A percentile compares a stretch with the other conserved stretches of the same genome.
Conservation (phyloP, 2,797 vertebrate species). For the Peromyscus attwateri region DNA sequence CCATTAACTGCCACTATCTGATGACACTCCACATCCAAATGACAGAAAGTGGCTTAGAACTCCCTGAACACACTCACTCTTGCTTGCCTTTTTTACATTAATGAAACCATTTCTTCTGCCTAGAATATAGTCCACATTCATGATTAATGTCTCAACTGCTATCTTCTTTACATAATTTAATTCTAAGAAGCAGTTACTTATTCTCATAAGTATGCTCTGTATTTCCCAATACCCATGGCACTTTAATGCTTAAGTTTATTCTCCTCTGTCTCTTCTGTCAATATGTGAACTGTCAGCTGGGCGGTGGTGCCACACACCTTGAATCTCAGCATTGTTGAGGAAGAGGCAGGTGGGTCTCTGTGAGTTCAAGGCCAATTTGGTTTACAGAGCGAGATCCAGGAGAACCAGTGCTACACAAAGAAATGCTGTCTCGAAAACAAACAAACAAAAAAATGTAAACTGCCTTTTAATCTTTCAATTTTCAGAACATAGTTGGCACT, state of each 20-base stretch:
- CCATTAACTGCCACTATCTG: constrained; percentile 5
- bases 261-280: background rate
- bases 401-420: background rate
- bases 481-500: background rate
- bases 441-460: constrained; percentile 10
- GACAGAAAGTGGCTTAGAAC: constrained; percentile 40
- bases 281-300: background rate
- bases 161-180: constrained; percentile 44
- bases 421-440: background rate
- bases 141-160: constrained; percentile 11
- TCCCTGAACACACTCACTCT: constrained; percentile 39
- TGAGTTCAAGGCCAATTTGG: background rate
- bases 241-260: background rate
- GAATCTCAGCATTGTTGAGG: background rate
- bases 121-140: constrained; percentile 34
- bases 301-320: background rate
- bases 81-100: constrained; percentile 11
- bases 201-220: background rate
- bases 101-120: constrained; percentile 19
- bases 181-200: constrained; percentile 52
- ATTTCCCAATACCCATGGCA: background rate
- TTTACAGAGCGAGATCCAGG: background rate
- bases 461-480: constrained; percentile 25
- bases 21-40: constrained; percentile 29
- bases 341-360: background rate